Evolutionary conservation across 2,888 invertebrate species (phyloP).

Genomic region (Andrena trimmerana): DNA sequence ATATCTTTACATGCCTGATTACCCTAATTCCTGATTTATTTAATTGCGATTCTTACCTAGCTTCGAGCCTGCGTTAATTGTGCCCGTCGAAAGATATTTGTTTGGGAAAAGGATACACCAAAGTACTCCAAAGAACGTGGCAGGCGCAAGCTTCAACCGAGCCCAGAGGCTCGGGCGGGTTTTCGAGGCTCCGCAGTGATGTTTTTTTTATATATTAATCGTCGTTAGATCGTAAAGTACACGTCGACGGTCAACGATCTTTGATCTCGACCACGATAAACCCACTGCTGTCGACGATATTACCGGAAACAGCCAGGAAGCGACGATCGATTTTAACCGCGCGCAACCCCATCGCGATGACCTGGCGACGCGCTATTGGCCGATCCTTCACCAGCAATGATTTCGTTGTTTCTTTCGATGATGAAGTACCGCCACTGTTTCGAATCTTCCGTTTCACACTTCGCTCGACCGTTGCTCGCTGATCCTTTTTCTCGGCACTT

Average conservation of each 20-base stretch:
- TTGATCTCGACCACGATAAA: conserved; percentile 37
- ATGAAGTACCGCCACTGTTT: conserved; percentile 21
- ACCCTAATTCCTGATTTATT: too few relatives aligned
- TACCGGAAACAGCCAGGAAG: conserved; percentile 62
- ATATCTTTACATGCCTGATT: too few relatives aligned
- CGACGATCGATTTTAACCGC: conserved; percentile 64
- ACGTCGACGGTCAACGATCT: conserved; percentile 30
- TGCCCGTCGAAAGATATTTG: too few relatives aligned
- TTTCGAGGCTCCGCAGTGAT: not conserved
- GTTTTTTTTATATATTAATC: not conserved
- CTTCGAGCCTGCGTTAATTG: too few relatives aligned
- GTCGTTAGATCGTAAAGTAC: not conserved
- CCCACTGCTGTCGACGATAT: conserved; percentile 38
- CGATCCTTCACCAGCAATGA: conserved; percentile 27
- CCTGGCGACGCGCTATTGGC: conserved; percentile 46
- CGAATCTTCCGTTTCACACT: conserved; percentile 9
- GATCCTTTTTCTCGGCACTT: not conserved
- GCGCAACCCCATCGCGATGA: conserved; percentile 49
- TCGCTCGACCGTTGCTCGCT: not conserved
- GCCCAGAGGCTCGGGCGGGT: not conserved
- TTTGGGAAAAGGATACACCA: too few relatives aligned
- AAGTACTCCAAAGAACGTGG: not conserved
- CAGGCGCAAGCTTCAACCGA: not conserved
- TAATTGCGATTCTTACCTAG: too few relatives aligned
- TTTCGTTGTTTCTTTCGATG: not conserved